A percentile compares a stretch with the other conserved stretches of the same genome.
phyloP scores from a whole-genome alignment of 2,888 invertebrate species.

The Ormyrus labotus region DNA sequence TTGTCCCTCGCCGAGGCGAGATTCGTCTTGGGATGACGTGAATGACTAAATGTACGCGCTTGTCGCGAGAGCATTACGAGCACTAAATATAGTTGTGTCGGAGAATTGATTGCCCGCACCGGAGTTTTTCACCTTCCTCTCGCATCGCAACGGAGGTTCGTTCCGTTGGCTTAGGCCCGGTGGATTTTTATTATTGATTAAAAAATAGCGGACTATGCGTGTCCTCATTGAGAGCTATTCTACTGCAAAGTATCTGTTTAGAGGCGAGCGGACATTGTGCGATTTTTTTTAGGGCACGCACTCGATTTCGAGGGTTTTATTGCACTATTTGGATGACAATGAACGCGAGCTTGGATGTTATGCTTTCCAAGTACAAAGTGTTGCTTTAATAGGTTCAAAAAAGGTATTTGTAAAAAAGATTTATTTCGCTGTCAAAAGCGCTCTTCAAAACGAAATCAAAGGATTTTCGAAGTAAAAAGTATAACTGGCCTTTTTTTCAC shows the following conservation, averaged over 20 bases:
- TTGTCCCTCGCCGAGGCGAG: constrained; percentile 15
- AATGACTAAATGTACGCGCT: constrained; percentile 23
- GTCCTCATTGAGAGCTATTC: constrained; percentile 41
- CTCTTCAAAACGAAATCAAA: no score
- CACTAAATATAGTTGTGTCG: constrained; percentile 43
- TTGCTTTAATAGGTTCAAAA: no score
- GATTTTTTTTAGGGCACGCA: neutral
- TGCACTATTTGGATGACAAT: no score
- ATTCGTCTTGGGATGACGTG: constrained; percentile 39
- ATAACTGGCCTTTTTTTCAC: no score
- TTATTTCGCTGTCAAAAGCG: no score
- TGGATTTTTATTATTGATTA: constrained; percentile 25
- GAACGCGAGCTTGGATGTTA: no score
- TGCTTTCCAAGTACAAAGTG: no score
- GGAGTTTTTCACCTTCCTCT: constrained; percentile 31
- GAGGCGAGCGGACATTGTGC: constrained; percentile 35
- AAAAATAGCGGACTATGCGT: neutral
- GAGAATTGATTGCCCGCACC: constrained; percentile 31
- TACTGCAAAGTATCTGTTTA: constrained; percentile 45
- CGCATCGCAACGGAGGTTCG: constrained; percentile 14
- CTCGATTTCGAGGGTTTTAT: no score
- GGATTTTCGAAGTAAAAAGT: no score
- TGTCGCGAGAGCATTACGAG: constrained; percentile 35
- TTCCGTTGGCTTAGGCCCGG: neutral
- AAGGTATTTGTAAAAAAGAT: no score